A percentile compares a stretch with the other conserved stretches of the same genome.
These are phyloP conservation scores for Cantharis lateralis DNA, from an alignment of 2,888 invertebrate species.

Conservation along the genomic window DNA sequence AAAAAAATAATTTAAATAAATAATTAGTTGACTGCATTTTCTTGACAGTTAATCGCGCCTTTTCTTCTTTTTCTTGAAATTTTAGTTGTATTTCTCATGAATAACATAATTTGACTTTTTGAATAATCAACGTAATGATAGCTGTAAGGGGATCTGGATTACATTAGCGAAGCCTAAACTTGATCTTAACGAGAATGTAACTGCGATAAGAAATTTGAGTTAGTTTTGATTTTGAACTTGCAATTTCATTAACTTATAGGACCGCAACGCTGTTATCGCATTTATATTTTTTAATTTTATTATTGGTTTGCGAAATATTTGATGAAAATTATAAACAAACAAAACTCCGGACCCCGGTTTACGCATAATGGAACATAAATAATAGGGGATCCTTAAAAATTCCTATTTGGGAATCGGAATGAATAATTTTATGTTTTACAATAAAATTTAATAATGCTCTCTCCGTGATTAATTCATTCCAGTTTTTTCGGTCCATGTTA, in stretches of 20 bases:
- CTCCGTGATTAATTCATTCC: not conserved
- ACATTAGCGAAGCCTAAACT: not conserved
- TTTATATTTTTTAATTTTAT: not conserved
- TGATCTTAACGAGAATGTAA: not conserved
- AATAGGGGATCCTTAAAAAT: not conserved
- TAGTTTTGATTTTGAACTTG: not conserved
- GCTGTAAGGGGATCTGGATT: not conserved
- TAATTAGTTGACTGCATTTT: not conserved
- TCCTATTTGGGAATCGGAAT: not conserved
- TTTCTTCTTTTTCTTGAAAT: not conserved
- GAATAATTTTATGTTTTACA: not conserved
- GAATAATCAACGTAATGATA: not conserved
- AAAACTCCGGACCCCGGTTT: not conserved
- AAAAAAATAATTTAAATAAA: not conserved
- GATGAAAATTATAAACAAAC: not conserved
- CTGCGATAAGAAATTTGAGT: not conserved
- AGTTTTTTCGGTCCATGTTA: not conserved
- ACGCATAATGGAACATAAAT: not conserved
- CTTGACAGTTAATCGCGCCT: not conserved
- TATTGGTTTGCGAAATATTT: not conserved
- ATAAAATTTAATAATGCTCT: not conserved
- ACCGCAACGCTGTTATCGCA: not conserved
- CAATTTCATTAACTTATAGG: not conserved
- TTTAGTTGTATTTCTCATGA: not conserved
- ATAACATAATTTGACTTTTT: not conserved